A percentile compares a stretch with the other conserved stretches of the same genome.
phyloP scores from a whole-genome alignment of 2,888 invertebrate genomes.

The Drosophila borborema region DNA sequence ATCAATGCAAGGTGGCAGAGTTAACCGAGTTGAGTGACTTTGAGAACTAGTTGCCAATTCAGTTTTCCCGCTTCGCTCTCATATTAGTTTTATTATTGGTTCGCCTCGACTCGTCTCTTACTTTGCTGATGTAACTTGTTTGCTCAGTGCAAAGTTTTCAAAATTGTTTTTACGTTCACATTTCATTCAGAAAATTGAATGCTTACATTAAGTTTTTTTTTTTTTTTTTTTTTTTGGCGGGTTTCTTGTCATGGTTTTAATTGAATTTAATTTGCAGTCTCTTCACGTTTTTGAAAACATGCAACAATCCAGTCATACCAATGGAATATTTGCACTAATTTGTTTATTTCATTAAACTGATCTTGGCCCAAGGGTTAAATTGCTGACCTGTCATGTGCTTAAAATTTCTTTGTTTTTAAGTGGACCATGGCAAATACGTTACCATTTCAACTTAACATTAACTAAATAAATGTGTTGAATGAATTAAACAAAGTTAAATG shows the following conservation, averaged over 20 bases:
- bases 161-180: slow-evolving; percentile 44
- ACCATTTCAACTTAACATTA: background rate
- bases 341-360: slow-evolving; percentile 52
- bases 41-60: slow-evolving; percentile 46
- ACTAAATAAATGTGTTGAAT: background rate
- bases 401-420: background rate
- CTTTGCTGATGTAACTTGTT: slow-evolving; percentile 53
- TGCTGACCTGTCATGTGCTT: slow-evolving; percentile 31
- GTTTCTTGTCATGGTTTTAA: slow-evolving; percentile 58
- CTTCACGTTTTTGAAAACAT: slow-evolving; percentile 11
- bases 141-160: slow-evolving; percentile 57
- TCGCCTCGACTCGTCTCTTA: slow-evolving; percentile 15
- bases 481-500: too few relatives aligned
- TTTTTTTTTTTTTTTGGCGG: slow-evolving; percentile 24
- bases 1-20: slow-evolving; percentile 21
- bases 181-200: slow-evolving; percentile 41
- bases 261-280: slow-evolving; percentile 53
- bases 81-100: slow-evolving; percentile 33
- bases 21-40: slow-evolving; percentile 19
- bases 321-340: slow-evolving; percentile 23
- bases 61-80: slow-evolving; percentile 18
- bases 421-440: background rate
- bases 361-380: slow-evolving; percentile 42
- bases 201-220: slow-evolving; percentile 35
- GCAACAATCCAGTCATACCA: slow-evolving; percentile 32